Conservation (phyloP, 2,113 vertebrate species). For the Lophotis ruficrista region DNA sequence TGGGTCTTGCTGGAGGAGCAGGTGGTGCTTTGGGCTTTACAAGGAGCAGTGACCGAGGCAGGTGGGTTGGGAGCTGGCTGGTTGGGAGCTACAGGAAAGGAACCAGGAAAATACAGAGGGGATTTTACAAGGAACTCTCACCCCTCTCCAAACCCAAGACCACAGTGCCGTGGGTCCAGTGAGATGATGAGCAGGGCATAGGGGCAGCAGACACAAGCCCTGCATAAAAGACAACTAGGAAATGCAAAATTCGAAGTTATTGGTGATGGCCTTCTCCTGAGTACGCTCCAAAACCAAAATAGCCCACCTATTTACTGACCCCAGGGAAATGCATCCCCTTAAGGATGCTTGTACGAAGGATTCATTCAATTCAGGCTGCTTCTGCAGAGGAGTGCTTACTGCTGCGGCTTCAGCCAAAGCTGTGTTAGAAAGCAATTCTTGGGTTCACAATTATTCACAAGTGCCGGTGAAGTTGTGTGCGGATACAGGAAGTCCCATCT, state of each 20-base stretch:
- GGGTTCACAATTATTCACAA: not conserved
- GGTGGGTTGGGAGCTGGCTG: not conserved
- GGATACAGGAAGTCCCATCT: fast-evolving
- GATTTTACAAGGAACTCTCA: not conserved
- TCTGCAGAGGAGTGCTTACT: not conserved
- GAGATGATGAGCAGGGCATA: not conserved
- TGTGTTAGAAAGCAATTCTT: not conserved
- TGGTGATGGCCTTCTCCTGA: not conserved
- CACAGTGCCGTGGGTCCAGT: not conserved
- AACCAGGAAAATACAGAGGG: not conserved
- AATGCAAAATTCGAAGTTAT: not conserved
- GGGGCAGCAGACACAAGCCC: not conserved
- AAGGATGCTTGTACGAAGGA: not conserved
- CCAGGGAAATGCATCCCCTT: not conserved
- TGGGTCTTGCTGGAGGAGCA: not conserved
- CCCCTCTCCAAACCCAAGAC: not conserved
- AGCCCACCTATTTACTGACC: not conserved
- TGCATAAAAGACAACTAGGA: not conserved
- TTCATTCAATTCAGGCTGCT: not conserved
- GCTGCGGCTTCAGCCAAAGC: fast-evolving
- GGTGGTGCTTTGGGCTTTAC: not conserved
- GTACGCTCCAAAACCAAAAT: not conserved
- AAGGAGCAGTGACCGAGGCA: not conserved
- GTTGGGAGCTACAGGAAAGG: not conserved
- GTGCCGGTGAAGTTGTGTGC: not conserved